Conservation (phyloP, 2,797 vertebrate species). For the Premnoplex brunnescens region DNA sequence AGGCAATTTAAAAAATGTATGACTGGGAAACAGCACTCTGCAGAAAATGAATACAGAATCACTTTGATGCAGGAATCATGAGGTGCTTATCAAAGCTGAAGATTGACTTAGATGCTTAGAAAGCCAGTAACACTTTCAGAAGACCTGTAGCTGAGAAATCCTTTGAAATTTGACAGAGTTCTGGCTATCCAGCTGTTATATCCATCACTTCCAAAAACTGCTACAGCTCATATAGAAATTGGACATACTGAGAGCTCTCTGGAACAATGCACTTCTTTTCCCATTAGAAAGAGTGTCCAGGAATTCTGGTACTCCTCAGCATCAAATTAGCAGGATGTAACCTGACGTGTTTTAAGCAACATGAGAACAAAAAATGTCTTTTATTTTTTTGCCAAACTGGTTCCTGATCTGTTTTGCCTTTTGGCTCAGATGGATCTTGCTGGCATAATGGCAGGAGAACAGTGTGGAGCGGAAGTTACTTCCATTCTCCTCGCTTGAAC, state of each 20-base stretch:
- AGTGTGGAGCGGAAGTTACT: neutral
- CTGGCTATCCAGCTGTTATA: neutral
- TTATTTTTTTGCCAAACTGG: neutral
- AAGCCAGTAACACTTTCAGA: neutral
- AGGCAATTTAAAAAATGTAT: neutral
- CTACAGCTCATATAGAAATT: neutral
- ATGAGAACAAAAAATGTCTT: neutral
- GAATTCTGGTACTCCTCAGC: neutral
- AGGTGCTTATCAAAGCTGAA: neutral
- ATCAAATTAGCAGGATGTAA: neutral
- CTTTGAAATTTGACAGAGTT: neutral
- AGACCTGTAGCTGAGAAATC: neutral
- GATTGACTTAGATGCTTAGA: neutral
- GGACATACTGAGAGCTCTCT: neutral
- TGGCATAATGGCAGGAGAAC: neutral
- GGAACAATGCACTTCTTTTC: neutral
- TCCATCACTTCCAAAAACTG: neutral
- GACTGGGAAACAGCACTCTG: neutral
- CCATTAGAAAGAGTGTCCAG: neutral
- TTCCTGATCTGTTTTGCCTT: neutral
- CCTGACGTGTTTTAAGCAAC: neutral
- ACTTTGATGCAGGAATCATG: neutral
- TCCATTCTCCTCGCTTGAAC: neutral
- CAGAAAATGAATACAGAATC: neutral
- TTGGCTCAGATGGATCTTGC: neutral